These are phyloP conservation scores for Adineta ricciae DNA, from an alignment of 2,888 invertebrate species.

Conservation along the genomic window DNA sequence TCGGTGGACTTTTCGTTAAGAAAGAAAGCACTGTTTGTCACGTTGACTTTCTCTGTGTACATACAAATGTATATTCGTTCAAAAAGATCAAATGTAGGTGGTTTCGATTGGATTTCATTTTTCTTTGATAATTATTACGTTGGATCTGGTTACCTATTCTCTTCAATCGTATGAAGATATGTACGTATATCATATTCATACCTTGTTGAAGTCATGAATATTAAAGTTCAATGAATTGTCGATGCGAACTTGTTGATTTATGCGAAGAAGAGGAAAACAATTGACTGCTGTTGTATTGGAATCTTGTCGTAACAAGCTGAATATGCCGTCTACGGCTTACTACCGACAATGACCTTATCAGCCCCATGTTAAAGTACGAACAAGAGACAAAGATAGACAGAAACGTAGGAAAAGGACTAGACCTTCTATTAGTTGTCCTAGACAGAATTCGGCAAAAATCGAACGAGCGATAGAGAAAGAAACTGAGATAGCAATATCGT, in stretches of 20 bases:
- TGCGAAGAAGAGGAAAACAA: neutral
- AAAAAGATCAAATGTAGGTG: neutral
- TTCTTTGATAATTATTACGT: neutral
- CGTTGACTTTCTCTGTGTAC: neutral
- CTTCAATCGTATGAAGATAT: neutral
- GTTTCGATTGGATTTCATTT: neutral
- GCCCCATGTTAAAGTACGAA: neutral
- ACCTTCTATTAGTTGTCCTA: neutral
- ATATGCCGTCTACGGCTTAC: neutral
- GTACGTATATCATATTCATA: neutral
- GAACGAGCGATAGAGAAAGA: neutral
- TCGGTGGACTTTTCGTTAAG: neutral
- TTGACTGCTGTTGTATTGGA: neutral
- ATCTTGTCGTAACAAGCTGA: neutral
- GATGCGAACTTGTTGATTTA: neutral
- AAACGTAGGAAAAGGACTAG: neutral
- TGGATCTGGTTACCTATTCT: neutral
- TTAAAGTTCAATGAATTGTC: neutral
- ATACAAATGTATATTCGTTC: neutral
- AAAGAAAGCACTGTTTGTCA: neutral
- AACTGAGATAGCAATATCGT: neutral
- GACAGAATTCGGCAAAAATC: neutral
- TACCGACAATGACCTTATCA: neutral
- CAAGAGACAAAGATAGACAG: neutral
- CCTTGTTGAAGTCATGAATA: neutral